phyloP scores from a whole-genome alignment of 2,797 vertebrate genomes.

The Argya squamiceps region DNA sequence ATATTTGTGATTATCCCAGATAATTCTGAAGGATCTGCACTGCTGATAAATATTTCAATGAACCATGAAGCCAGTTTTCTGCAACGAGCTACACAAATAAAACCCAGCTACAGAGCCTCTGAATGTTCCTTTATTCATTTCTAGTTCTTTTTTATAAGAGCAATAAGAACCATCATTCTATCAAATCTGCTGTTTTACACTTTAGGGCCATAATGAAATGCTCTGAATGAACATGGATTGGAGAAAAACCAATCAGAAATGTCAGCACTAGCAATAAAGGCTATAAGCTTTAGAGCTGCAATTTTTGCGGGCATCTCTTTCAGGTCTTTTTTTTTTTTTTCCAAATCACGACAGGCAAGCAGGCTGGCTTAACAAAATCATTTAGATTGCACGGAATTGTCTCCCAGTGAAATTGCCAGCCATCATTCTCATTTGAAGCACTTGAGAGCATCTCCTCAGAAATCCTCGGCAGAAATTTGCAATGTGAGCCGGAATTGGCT shows the following conservation, averaged over 20 bases:
- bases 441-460: not conserved
- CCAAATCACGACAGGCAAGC: not conserved
- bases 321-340: not conserved
- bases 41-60: not conserved
- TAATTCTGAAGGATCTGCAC: not conserved
- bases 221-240: not conserved
- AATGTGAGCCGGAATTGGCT: not conserved
- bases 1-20: not conserved
- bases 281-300: not conserved
- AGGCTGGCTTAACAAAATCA: constrained; percentile 3
- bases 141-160: not conserved
- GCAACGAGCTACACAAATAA: not conserved
- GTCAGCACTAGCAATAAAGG: not conserved
- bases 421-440: not conserved
- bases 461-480: not conserved
- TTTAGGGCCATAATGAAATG: not conserved
- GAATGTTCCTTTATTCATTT: constrained; percentile 14
- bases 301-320: not conserved
- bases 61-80: not conserved
- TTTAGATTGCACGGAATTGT: not conserved
- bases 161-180: not conserved
- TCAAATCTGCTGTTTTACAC: not conserved
- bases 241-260: not conserved
- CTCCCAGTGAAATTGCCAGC: not conserved
- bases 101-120: not conserved